Percentiles rank a stretch among this genome's conserved stretches.
Conservation (phyloP, 37 sponge, comb jelly and placozoan species). For the Bolinopsis microptera region DNA sequence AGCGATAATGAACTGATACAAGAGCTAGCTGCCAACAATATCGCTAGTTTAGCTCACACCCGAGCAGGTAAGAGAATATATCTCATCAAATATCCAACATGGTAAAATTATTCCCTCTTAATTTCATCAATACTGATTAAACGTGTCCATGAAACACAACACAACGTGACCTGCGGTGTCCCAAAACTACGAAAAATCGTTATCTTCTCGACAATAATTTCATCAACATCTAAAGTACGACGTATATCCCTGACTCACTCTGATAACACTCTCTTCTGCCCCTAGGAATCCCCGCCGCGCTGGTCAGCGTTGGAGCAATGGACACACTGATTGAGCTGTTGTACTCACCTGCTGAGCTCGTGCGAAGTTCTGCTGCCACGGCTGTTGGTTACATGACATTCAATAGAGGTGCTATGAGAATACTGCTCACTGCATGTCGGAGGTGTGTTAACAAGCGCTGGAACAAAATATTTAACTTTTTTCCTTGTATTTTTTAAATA, state of each 20-base stretch:
- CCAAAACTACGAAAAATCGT: too few species aligned
- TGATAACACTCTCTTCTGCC: too few species aligned
- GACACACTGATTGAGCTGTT: slow-evolving; percentile 43
- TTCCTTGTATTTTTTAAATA: too few species aligned
- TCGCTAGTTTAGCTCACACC: slow-evolving; percentile 50
- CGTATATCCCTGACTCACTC: too few species aligned
- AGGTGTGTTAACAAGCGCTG: slow-evolving; percentile 13
- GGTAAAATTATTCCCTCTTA: too few species aligned
- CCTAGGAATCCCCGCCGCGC: slow-evolving; percentile 57
- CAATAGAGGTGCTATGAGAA: slow-evolving; percentile 57
- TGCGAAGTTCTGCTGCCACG: slow-evolving; percentile 39
- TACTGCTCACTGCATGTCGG: slow-evolving; percentile 60
- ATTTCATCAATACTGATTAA: too few species aligned
- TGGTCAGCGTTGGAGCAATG: slow-evolving; percentile 52
- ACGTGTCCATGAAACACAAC: too few species aligned
- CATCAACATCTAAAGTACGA: too few species aligned
- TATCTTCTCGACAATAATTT: too few species aligned
- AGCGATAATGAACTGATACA: slow-evolving; percentile 42
- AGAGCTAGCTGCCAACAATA: slow-evolving; percentile 56
- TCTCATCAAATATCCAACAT: too few species aligned
- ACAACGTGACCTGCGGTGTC: too few species aligned
- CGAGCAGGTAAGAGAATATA: slow-evolving; percentile 9
- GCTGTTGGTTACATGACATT: slow-evolving; percentile 62
- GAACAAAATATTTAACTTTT: too few species aligned
- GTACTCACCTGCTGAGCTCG: slow-evolving; percentile 34